Base-by-base conservation (phyloP, 2,888 invertebrate genomes). In the Xylocampa areola region DNA sequence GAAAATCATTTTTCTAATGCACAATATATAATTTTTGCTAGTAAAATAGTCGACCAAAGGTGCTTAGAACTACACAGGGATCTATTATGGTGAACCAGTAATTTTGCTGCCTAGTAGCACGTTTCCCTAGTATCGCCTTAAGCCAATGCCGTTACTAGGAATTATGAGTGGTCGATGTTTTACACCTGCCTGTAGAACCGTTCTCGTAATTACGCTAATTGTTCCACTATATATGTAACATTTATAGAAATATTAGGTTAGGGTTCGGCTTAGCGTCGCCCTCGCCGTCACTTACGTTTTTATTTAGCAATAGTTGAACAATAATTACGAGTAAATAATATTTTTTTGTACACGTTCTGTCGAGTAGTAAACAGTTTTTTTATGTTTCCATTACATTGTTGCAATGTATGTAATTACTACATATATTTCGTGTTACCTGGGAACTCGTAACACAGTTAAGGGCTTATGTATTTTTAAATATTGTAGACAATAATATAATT, bases 111-210 rank as follows among this genome's bases (percentile, higher is more conserved):
- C 84, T 83, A 89, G 88, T 86, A 84, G 85, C 90, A 89, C 84
- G 89, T 88, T 91, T 91, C 87, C 86, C 87, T 86, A 86, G 86
- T 84, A 87, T 83, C 82, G 90, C 91, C 90, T 85, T 85, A 86
- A 91, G 91, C 88, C 84, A 83, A 85, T 87, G 84, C 91, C 88
- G 91, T 91, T 91, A 87, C 89, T 85, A 90, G 86, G 87, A 88
- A 92, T 92, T 90, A 91, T 90, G 88, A 90, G 83, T 86, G 68
- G 82, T 84, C 82, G 82, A 80, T 81, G 81, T 80, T 81, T 82
- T 88, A 85, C 93, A 93, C 93, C 93, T 93, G 93, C 92, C 83
- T 77, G 80, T 84, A 77, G 86, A 84, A 91, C 90, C 86, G 91
- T 91, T 89, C 82, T 81, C 68, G 81, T 90, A 91, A 91, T 91